These are phyloP conservation scores for Ammospiza nelsoni DNA, from an alignment of 2,113 vertebrate species.

Conservation along the genomic window DNA sequence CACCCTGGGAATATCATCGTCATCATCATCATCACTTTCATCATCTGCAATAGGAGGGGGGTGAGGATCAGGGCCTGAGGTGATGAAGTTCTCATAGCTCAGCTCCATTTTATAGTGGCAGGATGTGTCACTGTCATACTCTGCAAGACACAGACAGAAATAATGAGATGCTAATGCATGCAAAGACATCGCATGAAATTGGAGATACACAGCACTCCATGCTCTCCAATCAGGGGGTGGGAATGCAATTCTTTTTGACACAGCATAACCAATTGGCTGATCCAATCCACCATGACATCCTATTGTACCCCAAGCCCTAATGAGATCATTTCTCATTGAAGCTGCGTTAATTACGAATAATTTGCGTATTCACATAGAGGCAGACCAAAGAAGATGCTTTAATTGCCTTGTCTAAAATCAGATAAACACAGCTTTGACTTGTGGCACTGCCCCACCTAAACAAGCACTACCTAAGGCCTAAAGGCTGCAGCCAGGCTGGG, in stretches of 20 bases:
- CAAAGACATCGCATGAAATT: background rate
- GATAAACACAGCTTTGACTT: background rate
- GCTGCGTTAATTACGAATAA: background rate
- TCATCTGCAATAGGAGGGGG: constrained; percentile 92
- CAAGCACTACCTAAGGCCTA: background rate
- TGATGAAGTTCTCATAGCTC: constrained; percentile 96
- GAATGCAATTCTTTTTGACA: background rate
- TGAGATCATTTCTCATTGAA: background rate
- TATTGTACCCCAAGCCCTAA: background rate
- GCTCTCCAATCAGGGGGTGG: background rate
- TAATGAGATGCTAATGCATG: background rate
- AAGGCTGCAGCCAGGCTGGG: background rate
- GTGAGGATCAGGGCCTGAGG: constrained; percentile 91
- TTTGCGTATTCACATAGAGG: background rate
- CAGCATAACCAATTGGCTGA: background rate
- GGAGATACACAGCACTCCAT: background rate
- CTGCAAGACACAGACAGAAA: constrained; percentile 65
- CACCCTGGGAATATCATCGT: constrained; percentile 93
- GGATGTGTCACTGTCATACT: constrained; percentile 95
- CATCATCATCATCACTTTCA: constrained; percentile 95
- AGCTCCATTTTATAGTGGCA: constrained; percentile 94
- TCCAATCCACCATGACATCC: background rate
- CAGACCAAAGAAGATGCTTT: background rate
- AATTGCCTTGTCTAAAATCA: background rate
- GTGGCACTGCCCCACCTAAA: background rate